Base-by-base conservation (phyloP, 2,888 invertebrate species). In the Chloroclystis v-ata region DNA sequence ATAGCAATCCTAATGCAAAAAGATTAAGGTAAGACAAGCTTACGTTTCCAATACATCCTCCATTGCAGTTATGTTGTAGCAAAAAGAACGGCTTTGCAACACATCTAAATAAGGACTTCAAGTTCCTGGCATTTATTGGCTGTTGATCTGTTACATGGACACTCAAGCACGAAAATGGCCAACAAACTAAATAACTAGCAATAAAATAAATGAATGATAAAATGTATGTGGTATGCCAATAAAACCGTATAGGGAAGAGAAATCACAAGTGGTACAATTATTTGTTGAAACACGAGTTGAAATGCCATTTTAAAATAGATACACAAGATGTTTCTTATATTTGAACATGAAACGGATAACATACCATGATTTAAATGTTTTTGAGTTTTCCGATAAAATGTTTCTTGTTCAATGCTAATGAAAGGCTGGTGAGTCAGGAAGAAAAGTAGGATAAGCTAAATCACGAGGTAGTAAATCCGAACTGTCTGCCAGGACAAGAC, bases 221-320 rank as follows among this genome's bases (percentile, higher is more conserved):
- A 44, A 54, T 60, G 67, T 56, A 69, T 70, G 70, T 67, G 70
- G 70, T 72, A 72, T 57, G 54, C 66, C 69, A 69, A 54, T 33
- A 14, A 47, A 12, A 41, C 61, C 67, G 45, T 65, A 68, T 63
- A 72, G 52, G 67, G 70, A 52, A 45, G 39, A 32, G 48, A 59
- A 56, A 48, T 51, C 37, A 24, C 47, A 48, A 38, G 43, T 45
- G 43, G 38, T 39, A 35, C 30, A 20, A 20, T 13, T 45, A 49
- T 46, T 47, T 35, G 35, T 43, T 52, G 32, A 53, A 40, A 26
- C 13, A 56, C 47, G 40, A 40, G 30, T 32, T 13, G 28, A 40
- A 53, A 43, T 9, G 57, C 12, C 26, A 57, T 57, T 57, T 51
- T 37, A 53, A 54, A 28, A 42, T 28, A 52, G 44, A 30, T 30